Evolutionary conservation across 1,140 invertebrate genomes (phyloP).

Genomic region (Arctopsyche grandis): DNA sequence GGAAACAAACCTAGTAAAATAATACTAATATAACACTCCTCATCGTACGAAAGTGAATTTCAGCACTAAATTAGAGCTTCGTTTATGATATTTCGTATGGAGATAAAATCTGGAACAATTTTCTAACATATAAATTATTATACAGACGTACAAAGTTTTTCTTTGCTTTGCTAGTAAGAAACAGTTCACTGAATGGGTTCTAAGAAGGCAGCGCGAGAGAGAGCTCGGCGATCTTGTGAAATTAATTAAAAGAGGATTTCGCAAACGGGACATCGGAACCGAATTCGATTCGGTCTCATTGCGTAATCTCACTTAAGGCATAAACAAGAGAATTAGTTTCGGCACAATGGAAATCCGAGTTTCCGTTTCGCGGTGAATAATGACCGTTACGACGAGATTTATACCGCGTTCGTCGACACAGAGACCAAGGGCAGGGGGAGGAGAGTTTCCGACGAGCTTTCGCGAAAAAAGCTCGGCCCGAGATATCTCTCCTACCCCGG

Average conservation of each 20-base stretch:
- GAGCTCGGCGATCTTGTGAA: neutral
- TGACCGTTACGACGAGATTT: constrained; percentile 35
- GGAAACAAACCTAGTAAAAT: too few species aligned
- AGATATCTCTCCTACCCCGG: constrained; percentile 24
- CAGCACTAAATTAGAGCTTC: too few species aligned
- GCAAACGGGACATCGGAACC: constrained; percentile 12
- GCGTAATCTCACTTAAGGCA: constrained; percentile 30
- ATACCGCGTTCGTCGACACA: constrained; percentile 23
- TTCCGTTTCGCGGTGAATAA: constrained; percentile 34
- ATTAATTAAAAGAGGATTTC: constrained; percentile 22
- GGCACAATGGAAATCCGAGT: constrained; percentile 27
- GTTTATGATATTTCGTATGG: too few species aligned
- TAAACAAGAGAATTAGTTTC: constrained; percentile 33
- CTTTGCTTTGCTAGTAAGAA: too few species aligned
- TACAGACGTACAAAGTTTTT: too few species aligned
- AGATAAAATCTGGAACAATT: too few species aligned
- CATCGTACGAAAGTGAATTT: too few species aligned
- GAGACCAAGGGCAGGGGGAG: neutral
- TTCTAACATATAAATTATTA: too few species aligned
- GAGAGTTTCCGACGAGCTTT: constrained; percentile 7
- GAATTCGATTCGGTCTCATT: constrained; percentile 15
- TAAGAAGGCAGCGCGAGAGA: neutral
- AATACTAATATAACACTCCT: too few species aligned
- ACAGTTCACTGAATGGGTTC: neutral
- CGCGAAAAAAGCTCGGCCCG: constrained; percentile 8